A percentile compares a stretch with the other conserved stretches of the same genome.
Evolutionary conservation across 2,888 invertebrate genomes (phyloP).

Genomic region (Cryptosula pallasiana): DNA sequence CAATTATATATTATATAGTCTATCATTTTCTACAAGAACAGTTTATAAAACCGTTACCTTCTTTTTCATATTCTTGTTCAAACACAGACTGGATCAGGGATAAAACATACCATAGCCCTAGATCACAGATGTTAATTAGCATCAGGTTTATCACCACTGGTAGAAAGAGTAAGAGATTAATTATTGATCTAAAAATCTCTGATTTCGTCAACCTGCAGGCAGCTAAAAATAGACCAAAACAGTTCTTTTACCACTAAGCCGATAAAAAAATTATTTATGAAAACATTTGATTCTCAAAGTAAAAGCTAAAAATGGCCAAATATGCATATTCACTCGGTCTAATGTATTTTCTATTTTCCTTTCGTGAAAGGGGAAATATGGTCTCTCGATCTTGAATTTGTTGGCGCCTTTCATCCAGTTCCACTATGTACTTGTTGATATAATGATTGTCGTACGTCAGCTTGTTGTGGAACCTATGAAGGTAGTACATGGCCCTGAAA

Average conservation of each 20-base stretch:
- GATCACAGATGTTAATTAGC: neutral
- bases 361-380: constrained; percentile 49
- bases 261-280: no score
- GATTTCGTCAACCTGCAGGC: neutral
- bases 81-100: neutral
- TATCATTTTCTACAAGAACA: no score
- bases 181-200: neutral
- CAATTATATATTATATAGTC: no score
- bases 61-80: neutral
- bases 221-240: neutral
- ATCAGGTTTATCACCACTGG: neutral
- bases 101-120: neutral
- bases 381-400: constrained; percentile 39
- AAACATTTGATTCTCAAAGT: neutral
- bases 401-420: constrained; percentile 46
- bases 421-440: constrained; percentile 41
- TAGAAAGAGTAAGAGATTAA: neutral
- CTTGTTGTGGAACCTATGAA: constrained; percentile 38
- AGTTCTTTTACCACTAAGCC: no score
- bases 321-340: constrained; percentile 36
- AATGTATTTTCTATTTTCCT: constrained; percentile 47
- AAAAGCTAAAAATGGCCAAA: neutral
- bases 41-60: neutral
- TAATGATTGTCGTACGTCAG: constrained; percentile 51
- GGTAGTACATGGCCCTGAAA: constrained; percentile 41